These are phyloP conservation scores for Xestia ashworthii DNA, from an alignment of 2,888 invertebrate genomes.

Conservation along the genomic window DNA sequence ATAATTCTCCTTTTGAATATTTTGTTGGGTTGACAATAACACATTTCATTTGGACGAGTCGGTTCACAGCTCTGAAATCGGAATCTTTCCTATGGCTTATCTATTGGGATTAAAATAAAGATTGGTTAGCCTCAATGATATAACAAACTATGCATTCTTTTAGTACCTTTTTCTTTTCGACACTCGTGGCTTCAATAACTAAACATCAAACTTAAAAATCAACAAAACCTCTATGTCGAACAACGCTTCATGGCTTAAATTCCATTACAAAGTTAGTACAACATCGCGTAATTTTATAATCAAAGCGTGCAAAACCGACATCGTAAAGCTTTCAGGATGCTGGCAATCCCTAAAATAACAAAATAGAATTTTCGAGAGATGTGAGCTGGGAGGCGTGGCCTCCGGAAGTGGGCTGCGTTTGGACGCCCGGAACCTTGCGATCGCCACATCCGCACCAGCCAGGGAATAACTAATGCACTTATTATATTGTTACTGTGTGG, in stretches of 20 bases:
- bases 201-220: slow-evolving; percentile 48
- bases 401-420: slow-evolving; percentile 81
- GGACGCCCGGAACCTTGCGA: slow-evolving; percentile 80
- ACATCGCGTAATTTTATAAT: slow-evolving; percentile 79
- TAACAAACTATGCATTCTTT: background rate
- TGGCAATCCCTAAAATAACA: slow-evolving; percentile 75
- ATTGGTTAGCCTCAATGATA: background rate
- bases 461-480: slow-evolving; percentile 65
- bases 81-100: background rate
- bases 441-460: slow-evolving; percentile 82
- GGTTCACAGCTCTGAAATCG: background rate
- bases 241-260: slow-evolving; percentile 68
- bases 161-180: background rate
- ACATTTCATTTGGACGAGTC: background rate
- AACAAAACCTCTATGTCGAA: slow-evolving; percentile 66
- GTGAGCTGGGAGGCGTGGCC: slow-evolving; percentile 68
- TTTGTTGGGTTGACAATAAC: background rate
- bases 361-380: slow-evolving; percentile 76
- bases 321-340: slow-evolving; percentile 79
- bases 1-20: background rate
- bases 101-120: background rate
- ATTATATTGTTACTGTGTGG: slow-evolving; percentile 51
- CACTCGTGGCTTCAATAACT: slow-evolving; percentile 21
- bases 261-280: slow-evolving; percentile 77
- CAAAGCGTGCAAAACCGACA: slow-evolving; percentile 76